Conservation (phyloP, 2,113 vertebrate species). For the Antigone vipio region DNA sequence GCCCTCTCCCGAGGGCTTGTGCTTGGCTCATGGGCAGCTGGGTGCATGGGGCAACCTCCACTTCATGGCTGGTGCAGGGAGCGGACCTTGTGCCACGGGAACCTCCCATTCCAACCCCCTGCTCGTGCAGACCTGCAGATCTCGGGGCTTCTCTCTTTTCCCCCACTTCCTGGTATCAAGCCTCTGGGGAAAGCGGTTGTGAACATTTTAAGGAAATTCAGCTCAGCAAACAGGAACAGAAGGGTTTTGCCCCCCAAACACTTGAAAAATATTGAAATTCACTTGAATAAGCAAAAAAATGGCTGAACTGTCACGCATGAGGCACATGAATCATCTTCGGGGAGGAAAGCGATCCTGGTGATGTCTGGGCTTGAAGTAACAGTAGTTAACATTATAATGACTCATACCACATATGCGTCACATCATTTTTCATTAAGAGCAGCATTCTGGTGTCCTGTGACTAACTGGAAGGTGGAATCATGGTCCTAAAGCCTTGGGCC, state of each 20-base stretch:
- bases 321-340: conserved; percentile 56
- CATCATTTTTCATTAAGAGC: conserved; percentile 51
- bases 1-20: background rate
- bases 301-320: conserved; percentile 50
- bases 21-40: rapidly evolving
- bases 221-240: background rate
- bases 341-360: background rate
- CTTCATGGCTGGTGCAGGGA: background rate
- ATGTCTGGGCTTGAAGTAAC: conserved; percentile 57
- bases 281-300: conserved; percentile 53
- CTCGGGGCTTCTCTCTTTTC: background rate
- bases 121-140: background rate
- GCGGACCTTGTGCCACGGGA: rapidly evolving
- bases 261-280: conserved; percentile 24
- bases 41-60: background rate
- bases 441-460: conserved; percentile 42
- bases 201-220: background rate
- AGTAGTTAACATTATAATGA: conserved; percentile 65
- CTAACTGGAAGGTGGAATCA: conserved; percentile 13
- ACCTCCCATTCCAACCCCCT: background rate
- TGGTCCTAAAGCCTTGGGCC: background rate
- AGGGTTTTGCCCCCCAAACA: background rate
- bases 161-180: background rate
- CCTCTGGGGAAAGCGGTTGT: background rate
- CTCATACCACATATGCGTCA: conserved; percentile 57